These are phyloP conservation scores for Zaprionus tsacasi DNA, from an alignment of 1,140 invertebrate genomes.

Conservation along the genomic window DNA sequence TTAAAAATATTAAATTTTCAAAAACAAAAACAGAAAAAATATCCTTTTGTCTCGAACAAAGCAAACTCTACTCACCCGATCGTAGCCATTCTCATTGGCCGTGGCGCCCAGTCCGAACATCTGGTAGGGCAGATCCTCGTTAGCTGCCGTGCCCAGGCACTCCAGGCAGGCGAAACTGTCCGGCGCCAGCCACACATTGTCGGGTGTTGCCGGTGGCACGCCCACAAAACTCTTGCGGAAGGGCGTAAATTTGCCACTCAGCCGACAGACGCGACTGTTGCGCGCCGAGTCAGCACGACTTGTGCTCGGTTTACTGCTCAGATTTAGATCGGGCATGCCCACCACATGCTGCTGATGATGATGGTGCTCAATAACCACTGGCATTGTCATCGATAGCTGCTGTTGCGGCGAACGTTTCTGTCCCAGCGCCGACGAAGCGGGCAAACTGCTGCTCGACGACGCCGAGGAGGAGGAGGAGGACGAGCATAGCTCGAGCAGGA, in stretches of 20 bases:
- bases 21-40: too few species aligned
- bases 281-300: constrained; percentile 70
- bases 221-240: constrained; percentile 76
- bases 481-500: constrained; percentile 91
- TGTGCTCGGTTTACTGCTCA: constrained; percentile 73
- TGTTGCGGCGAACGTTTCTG: constrained; percentile 85
- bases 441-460: constrained; percentile 44
- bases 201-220: constrained; percentile 75
- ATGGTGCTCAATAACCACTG: constrained; percentile 87
- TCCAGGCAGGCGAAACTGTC: constrained; percentile 92
- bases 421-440: not conserved
- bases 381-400: constrained; percentile 81
- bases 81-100: constrained; percentile 67
- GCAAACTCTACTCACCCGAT: constrained; percentile 57
- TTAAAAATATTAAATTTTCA: too few species aligned
- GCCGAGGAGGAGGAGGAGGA: not conserved
- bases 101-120: constrained; percentile 71
- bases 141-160: constrained; percentile 87
- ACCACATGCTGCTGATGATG: constrained; percentile 31
- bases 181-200: constrained; percentile 86
- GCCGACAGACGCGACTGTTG: constrained; percentile 70
- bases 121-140: constrained; percentile 85
- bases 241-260: constrained; percentile 72
- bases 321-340: constrained; percentile 61
- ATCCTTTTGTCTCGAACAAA: too few species aligned